A percentile compares a stretch with the other conserved stretches of the same genome.
phyloP scores from a whole-genome alignment of 2,113 vertebrate species.

The Dinomys branickii region DNA sequence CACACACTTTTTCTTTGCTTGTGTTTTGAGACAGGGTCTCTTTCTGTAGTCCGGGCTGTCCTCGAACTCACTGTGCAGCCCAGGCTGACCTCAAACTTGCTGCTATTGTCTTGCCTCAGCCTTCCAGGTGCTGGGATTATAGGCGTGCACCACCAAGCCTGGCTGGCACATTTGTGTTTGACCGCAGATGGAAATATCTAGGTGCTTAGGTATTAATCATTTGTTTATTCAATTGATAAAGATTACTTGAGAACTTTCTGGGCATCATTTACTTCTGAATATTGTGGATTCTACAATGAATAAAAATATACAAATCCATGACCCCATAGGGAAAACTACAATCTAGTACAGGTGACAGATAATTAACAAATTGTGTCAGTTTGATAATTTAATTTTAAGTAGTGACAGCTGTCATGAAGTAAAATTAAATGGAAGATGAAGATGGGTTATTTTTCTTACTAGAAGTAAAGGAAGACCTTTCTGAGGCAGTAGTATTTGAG shows the following conservation, averaged over 20 bases:
- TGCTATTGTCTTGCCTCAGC: too few relatives aligned
- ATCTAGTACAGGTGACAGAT: background rate
- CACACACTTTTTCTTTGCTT: too few relatives aligned
- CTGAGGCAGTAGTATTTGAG: background rate
- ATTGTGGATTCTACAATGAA: background rate
- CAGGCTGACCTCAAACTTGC: too few relatives aligned
- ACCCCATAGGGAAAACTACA: background rate
- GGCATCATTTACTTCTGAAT: constrained; percentile 13
- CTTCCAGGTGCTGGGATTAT: too few relatives aligned
- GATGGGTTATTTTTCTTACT: background rate
- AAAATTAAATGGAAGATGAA: background rate
- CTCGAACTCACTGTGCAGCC: too few relatives aligned
- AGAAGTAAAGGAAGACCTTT: background rate
- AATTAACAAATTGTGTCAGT: background rate
- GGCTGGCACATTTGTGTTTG: too few relatives aligned
- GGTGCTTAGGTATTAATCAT: background rate
- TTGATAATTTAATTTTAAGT: background rate
- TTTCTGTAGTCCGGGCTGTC: too few relatives aligned
- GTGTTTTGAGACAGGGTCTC: too few relatives aligned
- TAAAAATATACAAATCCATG: background rate
- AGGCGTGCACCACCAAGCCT: too few relatives aligned
- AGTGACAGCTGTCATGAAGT: background rate
- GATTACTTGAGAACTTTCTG: background rate
- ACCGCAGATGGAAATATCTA: constrained; percentile 16
- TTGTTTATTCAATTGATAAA: background rate